Evolutionary conservation across 2,113 vertebrate genomes (phyloP).

Genomic region (Phaethornis superciliosus): DNA sequence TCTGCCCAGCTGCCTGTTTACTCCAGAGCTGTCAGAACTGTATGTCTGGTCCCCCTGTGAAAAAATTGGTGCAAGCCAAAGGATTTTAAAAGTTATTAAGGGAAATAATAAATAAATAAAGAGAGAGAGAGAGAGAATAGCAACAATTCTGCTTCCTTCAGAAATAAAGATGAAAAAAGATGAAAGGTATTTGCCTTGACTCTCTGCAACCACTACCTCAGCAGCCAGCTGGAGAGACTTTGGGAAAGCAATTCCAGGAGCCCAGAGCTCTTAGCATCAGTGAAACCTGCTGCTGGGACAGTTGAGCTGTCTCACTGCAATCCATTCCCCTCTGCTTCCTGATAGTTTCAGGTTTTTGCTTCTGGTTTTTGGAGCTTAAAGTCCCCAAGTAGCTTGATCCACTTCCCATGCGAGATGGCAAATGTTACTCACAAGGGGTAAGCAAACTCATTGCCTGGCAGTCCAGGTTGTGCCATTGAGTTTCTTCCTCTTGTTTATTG

Average conservation of each 20-base stretch:
- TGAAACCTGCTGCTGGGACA: slow-evolving; percentile 9
- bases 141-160: not conserved
- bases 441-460: not conserved
- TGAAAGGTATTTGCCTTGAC: slow-evolving; percentile 41
- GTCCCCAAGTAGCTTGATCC: not conserved
- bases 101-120: not conserved
- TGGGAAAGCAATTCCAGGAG: slow-evolving; percentile 43
- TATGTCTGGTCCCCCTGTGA: not conserved
- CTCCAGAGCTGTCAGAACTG: not conserved
- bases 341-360: not conserved
- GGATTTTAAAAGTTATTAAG: slow-evolving; percentile 50
- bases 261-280: not conserved
- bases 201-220: not conserved
- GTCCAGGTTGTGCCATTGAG: not conserved
- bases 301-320: not conserved
- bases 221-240: slow-evolving; percentile 33
- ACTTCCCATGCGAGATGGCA: not conserved
- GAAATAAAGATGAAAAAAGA: slow-evolving; percentile 57
- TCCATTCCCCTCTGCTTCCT: not conserved
- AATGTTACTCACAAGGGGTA: not conserved
- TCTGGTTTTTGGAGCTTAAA: not conserved
- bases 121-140: not conserved
- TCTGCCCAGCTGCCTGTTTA: slow-evolving; percentile 1
- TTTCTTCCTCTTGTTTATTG: not conserved
- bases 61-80: slow-evolving; percentile 11